Evolutionary conservation across 2,888 invertebrate genomes (phyloP).

Genomic region (Diarsia mendica): DNA sequence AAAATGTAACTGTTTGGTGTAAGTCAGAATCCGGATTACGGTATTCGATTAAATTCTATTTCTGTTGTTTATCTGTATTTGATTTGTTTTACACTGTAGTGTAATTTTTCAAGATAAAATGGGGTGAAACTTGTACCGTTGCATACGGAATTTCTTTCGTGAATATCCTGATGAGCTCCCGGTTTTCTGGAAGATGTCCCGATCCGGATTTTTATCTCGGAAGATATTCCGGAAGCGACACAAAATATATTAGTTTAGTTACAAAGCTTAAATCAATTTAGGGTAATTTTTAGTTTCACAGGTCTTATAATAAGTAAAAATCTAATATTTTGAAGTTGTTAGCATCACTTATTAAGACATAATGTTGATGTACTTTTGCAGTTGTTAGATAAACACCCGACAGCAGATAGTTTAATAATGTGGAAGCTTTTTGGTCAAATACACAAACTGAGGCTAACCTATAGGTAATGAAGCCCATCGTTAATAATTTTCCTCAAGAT

Average conservation of each 20-base stretch:
- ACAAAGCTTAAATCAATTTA: too few relatives aligned
- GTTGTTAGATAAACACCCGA: neutral
- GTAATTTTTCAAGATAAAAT: constrained; percentile 3
- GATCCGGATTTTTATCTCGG: too few relatives aligned
- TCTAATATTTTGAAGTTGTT: neutral
- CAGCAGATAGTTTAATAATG: neutral
- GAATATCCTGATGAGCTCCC: too few relatives aligned
- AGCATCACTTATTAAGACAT: neutral
- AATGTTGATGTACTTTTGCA: neutral
- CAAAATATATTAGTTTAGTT: too few relatives aligned
- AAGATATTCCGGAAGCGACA: too few relatives aligned
- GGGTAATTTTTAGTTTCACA: too few relatives aligned
- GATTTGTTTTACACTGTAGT: constrained; percentile 24
- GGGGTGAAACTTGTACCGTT: too few relatives aligned
- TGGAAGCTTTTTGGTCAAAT: too few relatives aligned
- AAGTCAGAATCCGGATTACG: constrained; percentile 33
- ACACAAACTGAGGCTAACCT: neutral
- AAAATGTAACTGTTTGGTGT: constrained; percentile 47
- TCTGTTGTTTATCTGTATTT: constrained; percentile 23
- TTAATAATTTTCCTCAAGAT: neutral
- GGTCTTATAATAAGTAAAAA: neutral
- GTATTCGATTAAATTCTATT: constrained; percentile 38
- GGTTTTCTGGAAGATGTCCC: too few relatives aligned
- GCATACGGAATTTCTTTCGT: too few relatives aligned
- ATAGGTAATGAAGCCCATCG: neutral